These are phyloP conservation scores for Archips crataeganus DNA, from an alignment of 2,888 invertebrate genomes.

Conservation along the genomic window DNA sequence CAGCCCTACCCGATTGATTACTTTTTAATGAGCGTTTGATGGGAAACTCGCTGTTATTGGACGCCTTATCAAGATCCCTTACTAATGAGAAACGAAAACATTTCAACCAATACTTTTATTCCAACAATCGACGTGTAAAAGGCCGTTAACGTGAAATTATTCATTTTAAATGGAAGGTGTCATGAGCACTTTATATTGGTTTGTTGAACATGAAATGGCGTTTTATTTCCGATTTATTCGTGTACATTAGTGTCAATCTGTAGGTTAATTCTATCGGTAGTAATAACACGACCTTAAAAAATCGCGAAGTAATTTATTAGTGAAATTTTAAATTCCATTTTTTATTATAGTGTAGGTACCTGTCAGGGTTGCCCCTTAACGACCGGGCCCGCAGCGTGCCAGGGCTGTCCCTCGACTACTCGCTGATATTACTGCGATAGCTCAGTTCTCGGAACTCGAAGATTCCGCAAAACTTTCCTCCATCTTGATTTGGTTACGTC, in stretches of 20 bases:
- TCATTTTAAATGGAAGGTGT: slow-evolving; percentile 13
- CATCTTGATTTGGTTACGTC: slow-evolving; percentile 39
- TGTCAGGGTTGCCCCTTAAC: slow-evolving; percentile 5
- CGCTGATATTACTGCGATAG: slow-evolving; percentile 19
- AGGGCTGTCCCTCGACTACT: slow-evolving; percentile 14
- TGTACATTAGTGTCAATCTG: slow-evolving; percentile 1
- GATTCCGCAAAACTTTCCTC: slow-evolving; percentile 33
- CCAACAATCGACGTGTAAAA: slow-evolving; percentile 20
- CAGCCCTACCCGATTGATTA: slow-evolving; percentile 55
- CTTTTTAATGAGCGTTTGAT: slow-evolving; percentile 67
- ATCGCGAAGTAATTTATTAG: background rate
- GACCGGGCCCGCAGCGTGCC: slow-evolving; percentile 19
- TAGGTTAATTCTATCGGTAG: background rate
- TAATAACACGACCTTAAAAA: background rate
- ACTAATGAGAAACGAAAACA: slow-evolving; percentile 46
- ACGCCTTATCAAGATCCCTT: slow-evolving; percentile 45
- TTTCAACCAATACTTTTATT: slow-evolving; percentile 39
- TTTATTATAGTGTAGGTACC: background rate
- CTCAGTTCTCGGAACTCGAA: slow-evolving; percentile 20
- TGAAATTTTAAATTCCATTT: background rate
- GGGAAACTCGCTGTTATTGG: slow-evolving; percentile 54
- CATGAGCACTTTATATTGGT: slow-evolving; percentile 9
- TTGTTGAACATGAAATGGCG: slow-evolving; percentile 8
- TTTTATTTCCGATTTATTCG: background rate
- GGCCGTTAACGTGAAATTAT: slow-evolving; percentile 33